Conservation (phyloP, 1,140 invertebrate species). For the Cyrtorhinus lividipennis region DNA sequence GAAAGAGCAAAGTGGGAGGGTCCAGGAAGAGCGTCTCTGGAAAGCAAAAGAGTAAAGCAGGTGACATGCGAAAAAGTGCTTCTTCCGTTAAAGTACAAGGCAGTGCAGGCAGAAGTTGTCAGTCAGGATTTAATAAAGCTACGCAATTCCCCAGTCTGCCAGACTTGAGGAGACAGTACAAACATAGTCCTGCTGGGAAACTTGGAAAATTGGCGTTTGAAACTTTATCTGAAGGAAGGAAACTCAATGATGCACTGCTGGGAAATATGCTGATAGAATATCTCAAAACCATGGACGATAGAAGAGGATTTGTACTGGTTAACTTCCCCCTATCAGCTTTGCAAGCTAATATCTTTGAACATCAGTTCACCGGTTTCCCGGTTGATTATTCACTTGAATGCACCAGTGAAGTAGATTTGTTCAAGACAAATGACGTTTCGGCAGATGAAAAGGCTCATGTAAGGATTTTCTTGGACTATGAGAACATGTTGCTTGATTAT, state of each 20-base stretch:
- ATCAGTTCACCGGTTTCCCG: conserved; percentile 2
- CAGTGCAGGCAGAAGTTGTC: neutral
- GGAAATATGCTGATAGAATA: conserved; percentile 42
- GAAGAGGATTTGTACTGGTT: conserved; percentile 42
- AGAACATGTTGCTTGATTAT: neutral
- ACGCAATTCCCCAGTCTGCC: conserved; percentile 27
- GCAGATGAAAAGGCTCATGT: neutral
- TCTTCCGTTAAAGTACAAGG: neutral
- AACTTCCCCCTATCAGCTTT: conserved; percentile 42
- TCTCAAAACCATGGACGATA: conserved; percentile 34
- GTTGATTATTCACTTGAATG: neutral
- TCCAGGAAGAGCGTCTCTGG: neutral
- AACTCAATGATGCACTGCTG: conserved; percentile 37
- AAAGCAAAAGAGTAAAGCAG: neutral
- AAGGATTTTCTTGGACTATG: neutral
- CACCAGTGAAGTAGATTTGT: neutral
- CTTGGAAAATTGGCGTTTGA: conserved; percentile 40
- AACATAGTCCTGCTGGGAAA: conserved; percentile 32
- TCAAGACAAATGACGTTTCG: neutral
- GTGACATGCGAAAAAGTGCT: neutral
- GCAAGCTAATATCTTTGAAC: conserved; percentile 30
- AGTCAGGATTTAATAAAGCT: conserved; percentile 15
- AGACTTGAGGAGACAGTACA: conserved; percentile 30
- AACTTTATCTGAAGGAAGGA: conserved; percentile 34
- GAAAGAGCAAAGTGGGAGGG: conserved; percentile 17